Conservation (phyloP, 2,113 vertebrate species). For the Tylochromis polylepis region DNA sequence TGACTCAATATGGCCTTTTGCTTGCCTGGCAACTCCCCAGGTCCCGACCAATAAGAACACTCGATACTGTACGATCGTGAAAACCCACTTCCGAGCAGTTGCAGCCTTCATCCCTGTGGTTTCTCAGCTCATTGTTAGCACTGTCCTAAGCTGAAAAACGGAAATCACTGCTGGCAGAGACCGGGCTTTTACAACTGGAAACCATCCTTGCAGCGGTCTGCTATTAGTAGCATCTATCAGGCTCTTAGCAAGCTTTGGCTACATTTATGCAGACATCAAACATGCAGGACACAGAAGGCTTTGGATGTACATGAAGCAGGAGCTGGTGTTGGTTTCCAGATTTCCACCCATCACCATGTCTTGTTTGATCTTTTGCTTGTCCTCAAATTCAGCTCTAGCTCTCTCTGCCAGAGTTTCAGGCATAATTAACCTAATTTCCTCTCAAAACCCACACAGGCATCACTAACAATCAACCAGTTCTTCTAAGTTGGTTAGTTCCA, state of each 20-base stretch:
- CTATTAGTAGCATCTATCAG: constrained; percentile 36
- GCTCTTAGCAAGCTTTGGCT: neutral
- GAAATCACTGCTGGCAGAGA: constrained; percentile 30
- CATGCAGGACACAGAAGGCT: neutral
- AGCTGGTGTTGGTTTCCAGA: constrained; percentile 13
- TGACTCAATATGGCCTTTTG: constrained; percentile 46
- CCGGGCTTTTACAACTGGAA: constrained; percentile 32
- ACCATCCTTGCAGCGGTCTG: neutral
- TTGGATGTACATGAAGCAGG: constrained; percentile 19
- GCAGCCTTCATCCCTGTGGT: constrained; percentile 37
- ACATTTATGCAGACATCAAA: neutral
- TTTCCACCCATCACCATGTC: constrained; percentile 20
- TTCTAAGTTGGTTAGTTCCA: constrained; percentile 1
- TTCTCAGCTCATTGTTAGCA: constrained; percentile 54
- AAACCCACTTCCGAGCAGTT: constrained; percentile 44
- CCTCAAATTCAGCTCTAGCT: neutral
- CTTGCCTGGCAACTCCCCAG: constrained; percentile 33
- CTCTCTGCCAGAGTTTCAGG: constrained; percentile 16
- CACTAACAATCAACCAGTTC: constrained; percentile 20
- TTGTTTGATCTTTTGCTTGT: constrained; percentile 39
- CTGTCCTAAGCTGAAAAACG: constrained; percentile 7
- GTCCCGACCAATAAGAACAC: constrained; percentile 38
- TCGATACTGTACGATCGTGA: constrained; percentile 28
- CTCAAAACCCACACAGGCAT: constrained; percentile 20
- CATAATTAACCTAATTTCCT: constrained; percentile 59